A percentile compares a stretch with the other conserved stretches of the same genome.
Conservation (phyloP, 2,888 invertebrate genomes). For the Rhabditoides inermis region DNA sequence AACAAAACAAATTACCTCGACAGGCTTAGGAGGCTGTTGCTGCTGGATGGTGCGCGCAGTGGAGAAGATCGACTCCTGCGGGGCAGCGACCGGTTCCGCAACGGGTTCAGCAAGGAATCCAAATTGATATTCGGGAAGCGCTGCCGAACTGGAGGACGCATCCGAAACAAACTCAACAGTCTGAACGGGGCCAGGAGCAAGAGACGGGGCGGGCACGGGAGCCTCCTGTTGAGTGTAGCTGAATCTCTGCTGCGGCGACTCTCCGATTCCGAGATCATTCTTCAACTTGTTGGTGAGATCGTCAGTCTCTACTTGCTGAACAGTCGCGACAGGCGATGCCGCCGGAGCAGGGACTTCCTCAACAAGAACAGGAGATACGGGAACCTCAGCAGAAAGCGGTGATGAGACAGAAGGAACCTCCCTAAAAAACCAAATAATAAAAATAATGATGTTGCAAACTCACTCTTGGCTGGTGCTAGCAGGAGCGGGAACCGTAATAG, state of each 20-base stretch:
- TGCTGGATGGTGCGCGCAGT: too few relatives aligned
- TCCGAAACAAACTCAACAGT: background rate
- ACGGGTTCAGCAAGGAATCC: conserved; percentile 22
- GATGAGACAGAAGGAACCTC: too few relatives aligned
- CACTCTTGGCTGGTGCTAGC: too few relatives aligned
- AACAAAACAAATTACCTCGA: conserved; percentile 10
- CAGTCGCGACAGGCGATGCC: too few relatives aligned
- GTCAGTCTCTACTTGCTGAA: too few relatives aligned
- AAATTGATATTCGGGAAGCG: conserved; percentile 3
- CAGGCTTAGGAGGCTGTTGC: conserved; percentile 7
- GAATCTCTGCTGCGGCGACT: background rate
- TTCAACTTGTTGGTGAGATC: conserved; percentile 41
- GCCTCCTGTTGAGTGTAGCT: background rate
- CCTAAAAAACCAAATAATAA: too few relatives aligned
- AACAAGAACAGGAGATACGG: too few relatives aligned
- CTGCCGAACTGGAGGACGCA: background rate
- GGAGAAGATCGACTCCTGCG: too few relatives aligned
- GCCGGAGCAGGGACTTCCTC: too few relatives aligned
- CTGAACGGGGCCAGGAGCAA: conserved; percentile 9
- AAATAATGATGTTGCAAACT: too few relatives aligned
- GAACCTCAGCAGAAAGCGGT: too few relatives aligned
- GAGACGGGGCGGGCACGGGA: conserved; percentile 1
- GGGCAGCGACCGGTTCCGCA: conserved; percentile 10
- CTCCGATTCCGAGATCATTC: conserved; percentile 37
- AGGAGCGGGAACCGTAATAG: too few relatives aligned